Evolutionary conservation across 2,888 invertebrate species (phyloP).

Genomic region (Lagria hirta): DNA sequence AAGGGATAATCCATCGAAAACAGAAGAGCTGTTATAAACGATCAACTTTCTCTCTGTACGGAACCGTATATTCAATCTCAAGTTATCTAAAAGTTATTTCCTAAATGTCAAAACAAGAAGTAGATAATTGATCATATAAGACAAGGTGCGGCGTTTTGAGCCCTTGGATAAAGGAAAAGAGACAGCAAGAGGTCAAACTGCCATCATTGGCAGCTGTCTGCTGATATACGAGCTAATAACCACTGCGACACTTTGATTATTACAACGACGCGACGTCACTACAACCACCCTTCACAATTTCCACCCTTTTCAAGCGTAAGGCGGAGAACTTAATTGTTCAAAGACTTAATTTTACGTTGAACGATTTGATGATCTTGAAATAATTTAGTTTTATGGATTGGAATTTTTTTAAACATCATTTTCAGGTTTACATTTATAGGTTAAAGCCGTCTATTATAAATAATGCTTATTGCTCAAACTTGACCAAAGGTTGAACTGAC

Average conservation of each 20-base stretch:
- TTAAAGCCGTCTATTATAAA: constrained; percentile 8
- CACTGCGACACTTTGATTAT: constrained; percentile 50
- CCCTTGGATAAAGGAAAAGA: constrained; percentile 21
- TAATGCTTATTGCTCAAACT: constrained; percentile 2
- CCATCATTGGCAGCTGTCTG: constrained; percentile 57
- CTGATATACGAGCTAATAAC: constrained; percentile 57
- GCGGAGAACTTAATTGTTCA: not conserved
- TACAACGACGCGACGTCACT: constrained; percentile 20
- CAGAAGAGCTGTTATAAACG: constrained; percentile 20
- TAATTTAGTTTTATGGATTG: no score
- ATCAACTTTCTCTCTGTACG: constrained; percentile 18
- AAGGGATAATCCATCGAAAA: constrained; percentile 11
- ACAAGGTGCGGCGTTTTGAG: constrained; percentile 30
- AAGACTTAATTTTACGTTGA: no score
- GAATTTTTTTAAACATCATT: no score
- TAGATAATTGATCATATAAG: constrained; percentile 53
- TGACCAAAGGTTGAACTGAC: no score
- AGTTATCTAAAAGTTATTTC: constrained; percentile 51
- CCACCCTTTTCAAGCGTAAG: constrained; percentile 18
- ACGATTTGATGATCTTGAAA: no score
- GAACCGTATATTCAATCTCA: constrained; percentile 33
- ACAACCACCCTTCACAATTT: constrained; percentile 23
- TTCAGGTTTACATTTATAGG: no score
- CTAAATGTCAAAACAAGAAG: constrained; percentile 55
- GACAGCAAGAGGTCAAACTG: constrained; percentile 44